Evolutionary conservation across 2,113 vertebrate genomes (phyloP), one percentile per base, ranked within the genome.

Genomic region (Falcunculus frontatus): DNA sequence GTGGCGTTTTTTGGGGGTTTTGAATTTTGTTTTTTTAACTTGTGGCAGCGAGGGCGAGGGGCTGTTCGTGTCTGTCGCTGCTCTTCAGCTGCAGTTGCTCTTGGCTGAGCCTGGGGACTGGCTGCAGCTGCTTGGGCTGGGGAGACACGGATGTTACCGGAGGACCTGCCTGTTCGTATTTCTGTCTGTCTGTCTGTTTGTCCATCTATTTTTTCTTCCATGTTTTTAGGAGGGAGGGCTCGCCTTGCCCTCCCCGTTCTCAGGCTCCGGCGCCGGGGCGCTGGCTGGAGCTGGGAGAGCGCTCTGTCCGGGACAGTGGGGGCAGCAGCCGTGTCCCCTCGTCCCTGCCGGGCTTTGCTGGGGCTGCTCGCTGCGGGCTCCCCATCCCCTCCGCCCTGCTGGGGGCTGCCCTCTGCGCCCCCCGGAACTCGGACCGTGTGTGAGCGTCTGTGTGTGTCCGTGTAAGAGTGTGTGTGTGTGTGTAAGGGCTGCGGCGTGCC

Each of bases 11-110:
- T 60, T 33, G 3, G 4, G 4, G 23, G 16, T 26, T 5, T 23
- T 37, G 8, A 21, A 14, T 41, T 4, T 9, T 21, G 55, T 42
- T n/a, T 59, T 42, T 52, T 42, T 2, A 53, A 76, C 19, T n/a
- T 78, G 37, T 60, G 47, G 13, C 32, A 41, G 74, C 16, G 86
- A 87, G 59, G 59, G 64, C 29, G 41, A n/a, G 60, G 33, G 68
- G 14, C 1, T 55, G 50, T 15, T 90, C 26, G 56, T 91, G 69
- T 55, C 90, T 96, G 90, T 93, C 56, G 78, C 90, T 75, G 89
- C 77, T 94, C 39, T 87, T 95, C 77, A 93, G 93, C 93, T 78
- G 68, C 76, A 94, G 64, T 94, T 96, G 95, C 62, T 93, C 60
- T 67, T 44, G 77, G 50, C 89, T 84, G 68, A 91, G 95, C 81